Evolutionary conservation across 2,113 vertebrate genomes (phyloP).

Genomic region (Nycticryphes semicollaris): DNA sequence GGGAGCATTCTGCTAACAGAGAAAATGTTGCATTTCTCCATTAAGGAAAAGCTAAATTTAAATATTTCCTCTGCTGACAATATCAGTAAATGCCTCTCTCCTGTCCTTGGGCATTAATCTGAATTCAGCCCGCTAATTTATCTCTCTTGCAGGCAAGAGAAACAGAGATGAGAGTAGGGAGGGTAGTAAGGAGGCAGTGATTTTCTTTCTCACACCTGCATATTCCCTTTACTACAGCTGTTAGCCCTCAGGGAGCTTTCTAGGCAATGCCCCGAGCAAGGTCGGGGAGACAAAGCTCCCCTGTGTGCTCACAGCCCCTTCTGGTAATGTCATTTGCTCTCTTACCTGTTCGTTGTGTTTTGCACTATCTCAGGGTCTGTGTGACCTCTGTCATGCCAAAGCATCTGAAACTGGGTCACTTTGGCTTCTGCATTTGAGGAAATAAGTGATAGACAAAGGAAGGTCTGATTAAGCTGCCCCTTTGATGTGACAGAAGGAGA

Average conservation of each 20-base stretch:
- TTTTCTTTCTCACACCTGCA: background rate
- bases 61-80: conserved; percentile 38
- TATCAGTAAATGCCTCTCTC: background rate
- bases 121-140: background rate
- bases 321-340: background rate
- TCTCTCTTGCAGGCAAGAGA: background rate
- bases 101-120: conserved; percentile 32
- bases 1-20: conserved; percentile 15
- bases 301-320: background rate
- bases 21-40: conserved; percentile 11
- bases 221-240: background rate
- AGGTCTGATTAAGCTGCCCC: background rate
- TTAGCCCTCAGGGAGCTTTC: background rate
- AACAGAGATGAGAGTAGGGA: conserved; percentile 3
- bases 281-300: background rate
- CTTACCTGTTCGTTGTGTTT: background rate
- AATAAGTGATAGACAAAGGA: background rate
- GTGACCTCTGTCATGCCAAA: background rate
- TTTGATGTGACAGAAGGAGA: background rate
- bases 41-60: conserved; percentile 36
- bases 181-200: background rate
- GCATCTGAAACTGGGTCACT: background rate
- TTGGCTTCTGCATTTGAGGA: background rate
- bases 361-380: background rate
- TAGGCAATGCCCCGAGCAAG: background rate